phyloP scores from a whole-genome alignment of 2,888 invertebrate genomes.

The Athetis lepigone region DNA sequence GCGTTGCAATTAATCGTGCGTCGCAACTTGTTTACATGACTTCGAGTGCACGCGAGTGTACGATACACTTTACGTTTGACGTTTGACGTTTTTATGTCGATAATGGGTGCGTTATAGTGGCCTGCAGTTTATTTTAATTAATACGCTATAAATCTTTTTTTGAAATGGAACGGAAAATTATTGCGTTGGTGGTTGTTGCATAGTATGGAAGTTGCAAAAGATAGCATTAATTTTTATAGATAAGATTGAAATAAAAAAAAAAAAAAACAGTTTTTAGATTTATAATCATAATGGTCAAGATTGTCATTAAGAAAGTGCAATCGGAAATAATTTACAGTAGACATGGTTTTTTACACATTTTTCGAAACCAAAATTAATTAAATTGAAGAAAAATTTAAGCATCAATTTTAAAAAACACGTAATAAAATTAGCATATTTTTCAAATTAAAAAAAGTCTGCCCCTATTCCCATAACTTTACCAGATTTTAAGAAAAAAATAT shows the following conservation, averaged over 20 bases:
- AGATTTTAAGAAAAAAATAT: too few relatives aligned
- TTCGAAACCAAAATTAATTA: too few relatives aligned
- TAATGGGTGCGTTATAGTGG: slow-evolving; percentile 60
- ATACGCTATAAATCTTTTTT: slow-evolving; percentile 50
- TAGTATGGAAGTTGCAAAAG: slow-evolving; percentile 9
- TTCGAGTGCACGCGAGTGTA: slow-evolving; percentile 72
- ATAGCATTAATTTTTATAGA: not conserved
- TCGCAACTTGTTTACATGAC: slow-evolving; percentile 73
- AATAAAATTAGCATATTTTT: too few relatives aligned
- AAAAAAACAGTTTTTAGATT: too few relatives aligned
- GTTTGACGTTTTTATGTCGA: slow-evolving; percentile 65
- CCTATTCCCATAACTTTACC: too few relatives aligned
- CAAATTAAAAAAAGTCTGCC: too few relatives aligned
- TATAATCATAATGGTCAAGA: too few relatives aligned
- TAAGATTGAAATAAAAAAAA: not conserved
- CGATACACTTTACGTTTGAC: slow-evolving; percentile 60
- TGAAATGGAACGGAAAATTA: slow-evolving; percentile 34
- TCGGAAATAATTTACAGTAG: too few relatives aligned
- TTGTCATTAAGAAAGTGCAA: too few relatives aligned
- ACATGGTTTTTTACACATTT: too few relatives aligned
- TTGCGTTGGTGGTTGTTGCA: slow-evolving; percentile 13
- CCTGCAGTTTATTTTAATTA: slow-evolving; percentile 58
- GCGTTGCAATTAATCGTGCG: slow-evolving; percentile 72
- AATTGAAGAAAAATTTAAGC: too few relatives aligned
- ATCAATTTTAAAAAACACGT: too few relatives aligned